These are phyloP conservation scores for Drosophila kikkawai DNA, from an alignment of 1,140 invertebrate genomes.

Conservation along the genomic window DNA sequence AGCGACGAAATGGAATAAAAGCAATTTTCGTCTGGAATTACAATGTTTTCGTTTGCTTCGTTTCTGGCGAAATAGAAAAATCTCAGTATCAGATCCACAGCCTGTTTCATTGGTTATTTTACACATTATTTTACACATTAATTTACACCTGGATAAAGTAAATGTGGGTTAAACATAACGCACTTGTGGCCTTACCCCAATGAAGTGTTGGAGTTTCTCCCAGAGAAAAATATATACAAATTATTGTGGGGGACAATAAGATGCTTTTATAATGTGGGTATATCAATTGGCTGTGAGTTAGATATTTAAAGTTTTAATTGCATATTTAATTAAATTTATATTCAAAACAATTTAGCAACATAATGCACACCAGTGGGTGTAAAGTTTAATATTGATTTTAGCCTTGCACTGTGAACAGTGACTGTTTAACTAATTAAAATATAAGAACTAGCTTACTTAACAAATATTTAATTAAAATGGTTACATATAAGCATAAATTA, in stretches of 20 bases:
- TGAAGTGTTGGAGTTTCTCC: conserved; percentile 47
- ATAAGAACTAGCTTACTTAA: neutral
- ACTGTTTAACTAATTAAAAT: too few relatives aligned
- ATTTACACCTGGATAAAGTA: conserved; percentile 17
- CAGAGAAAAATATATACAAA: conserved; percentile 22
- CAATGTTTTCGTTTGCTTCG: conserved; percentile 27
- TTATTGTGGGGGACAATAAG: conserved; percentile 53
- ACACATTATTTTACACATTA: neutral
- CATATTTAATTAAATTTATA: neutral
- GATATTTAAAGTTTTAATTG: neutral
- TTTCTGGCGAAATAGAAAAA: conserved; percentile 9
- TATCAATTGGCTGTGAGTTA: neutral
- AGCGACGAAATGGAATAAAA: conserved; percentile 50
- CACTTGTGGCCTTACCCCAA: conserved; percentile 51
- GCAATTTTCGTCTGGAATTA: conserved; percentile 57
- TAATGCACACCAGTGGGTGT: neutral
- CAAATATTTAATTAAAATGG: neutral
- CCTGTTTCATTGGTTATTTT: neutral
- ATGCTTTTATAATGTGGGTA: neutral
- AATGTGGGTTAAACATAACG: conserved; percentile 30
- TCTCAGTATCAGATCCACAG: too few relatives aligned
- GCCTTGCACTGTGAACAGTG: too few relatives aligned
- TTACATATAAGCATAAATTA: neutral
- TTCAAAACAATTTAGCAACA: neutral
- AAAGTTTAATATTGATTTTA: too few relatives aligned